Evolutionary conservation across 2,797 vertebrate species (phyloP).

Genomic region (Adelosebastes latens): DNA sequence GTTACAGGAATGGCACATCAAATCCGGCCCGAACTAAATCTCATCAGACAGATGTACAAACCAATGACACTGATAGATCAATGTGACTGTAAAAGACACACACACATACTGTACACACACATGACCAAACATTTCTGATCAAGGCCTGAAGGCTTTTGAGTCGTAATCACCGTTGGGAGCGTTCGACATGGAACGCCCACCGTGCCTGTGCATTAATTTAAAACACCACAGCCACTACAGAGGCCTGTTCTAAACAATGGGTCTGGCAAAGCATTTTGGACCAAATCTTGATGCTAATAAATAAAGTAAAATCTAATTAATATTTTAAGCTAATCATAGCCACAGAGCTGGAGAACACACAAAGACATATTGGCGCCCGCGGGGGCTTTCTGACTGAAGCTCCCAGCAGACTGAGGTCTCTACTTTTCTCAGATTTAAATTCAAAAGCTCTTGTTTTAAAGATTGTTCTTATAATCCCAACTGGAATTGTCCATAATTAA

Average conservation of each 20-base stretch:
- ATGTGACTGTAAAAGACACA: constrained; percentile 27
- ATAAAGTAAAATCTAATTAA: constrained; percentile 82
- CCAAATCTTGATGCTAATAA: constrained; percentile 74
- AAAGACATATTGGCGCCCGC: constrained; percentile 81
- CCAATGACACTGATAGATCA: constrained; percentile 56
- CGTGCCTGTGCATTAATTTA: constrained; percentile 41
- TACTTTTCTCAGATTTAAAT: constrained; percentile 73
- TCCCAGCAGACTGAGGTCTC: constrained; percentile 71
- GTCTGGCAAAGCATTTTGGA: constrained; percentile 52
- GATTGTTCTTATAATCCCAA: constrained; percentile 65
- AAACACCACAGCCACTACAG: constrained; percentile 32
- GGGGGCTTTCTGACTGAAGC: constrained; percentile 70
- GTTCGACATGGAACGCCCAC: constrained; percentile 46
- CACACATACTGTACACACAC: neutral
- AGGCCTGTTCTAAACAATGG: constrained; percentile 44
- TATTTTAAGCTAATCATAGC: constrained; percentile 81
- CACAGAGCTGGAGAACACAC: constrained; percentile 78
- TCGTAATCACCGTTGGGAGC: constrained; percentile 56
- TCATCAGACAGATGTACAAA: constrained; percentile 62
- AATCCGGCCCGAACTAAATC: constrained; percentile 54
- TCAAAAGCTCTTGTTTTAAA: constrained; percentile 75
- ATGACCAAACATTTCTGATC: constrained; percentile 34
- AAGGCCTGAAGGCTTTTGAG: constrained; percentile 46
- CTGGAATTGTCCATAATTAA: constrained; percentile 69
- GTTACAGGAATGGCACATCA: constrained; percentile 55